Conservation (phyloP, 64 coral and sea anemone genomes). For the Catalaphyllia jardinei region DNA sequence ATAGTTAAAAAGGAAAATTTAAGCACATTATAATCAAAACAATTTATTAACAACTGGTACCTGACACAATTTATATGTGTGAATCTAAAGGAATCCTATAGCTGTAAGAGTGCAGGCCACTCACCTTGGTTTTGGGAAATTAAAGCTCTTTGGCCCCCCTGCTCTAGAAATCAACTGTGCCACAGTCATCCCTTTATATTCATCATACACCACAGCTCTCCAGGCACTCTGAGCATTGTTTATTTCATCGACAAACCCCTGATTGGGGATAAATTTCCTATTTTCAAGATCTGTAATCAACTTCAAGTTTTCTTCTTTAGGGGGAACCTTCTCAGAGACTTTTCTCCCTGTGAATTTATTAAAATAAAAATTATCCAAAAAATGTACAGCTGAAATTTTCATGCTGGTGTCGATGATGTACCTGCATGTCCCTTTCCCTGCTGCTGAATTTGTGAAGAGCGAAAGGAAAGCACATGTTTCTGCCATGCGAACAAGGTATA, state of each 20-base stretch:
- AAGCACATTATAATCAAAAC: no score
- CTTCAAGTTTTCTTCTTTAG: conserved; percentile 29
- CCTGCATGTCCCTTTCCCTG: neutral
- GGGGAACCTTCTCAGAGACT: conserved; percentile 16
- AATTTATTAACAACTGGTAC: no score
- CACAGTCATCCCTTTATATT: conserved; percentile 70
- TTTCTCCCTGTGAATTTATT: conserved; percentile 50
- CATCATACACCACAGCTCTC: conserved; percentile 65
- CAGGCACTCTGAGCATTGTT: conserved; percentile 63
- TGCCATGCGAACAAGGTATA: no score
- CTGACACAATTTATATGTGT: no score
- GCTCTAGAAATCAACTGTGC: conserved; percentile 60
- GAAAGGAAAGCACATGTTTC: no score
- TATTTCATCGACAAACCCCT: conserved; percentile 54
- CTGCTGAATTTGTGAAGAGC: no score
- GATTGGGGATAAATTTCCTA: conserved; percentile 45
- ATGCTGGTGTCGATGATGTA: neutral
- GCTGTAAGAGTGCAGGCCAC: no score
- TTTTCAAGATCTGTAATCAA: neutral
- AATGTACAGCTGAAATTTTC: conserved; percentile 31
- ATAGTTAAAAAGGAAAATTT: no score
- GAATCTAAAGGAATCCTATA: no score
- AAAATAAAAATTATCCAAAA: neutral
- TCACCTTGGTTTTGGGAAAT: conserved; percentile 56
- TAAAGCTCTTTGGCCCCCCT: conserved; percentile 48